Conservation (phyloP, 2,888 invertebrate genomes). For the Theristus sp. region DNA sequence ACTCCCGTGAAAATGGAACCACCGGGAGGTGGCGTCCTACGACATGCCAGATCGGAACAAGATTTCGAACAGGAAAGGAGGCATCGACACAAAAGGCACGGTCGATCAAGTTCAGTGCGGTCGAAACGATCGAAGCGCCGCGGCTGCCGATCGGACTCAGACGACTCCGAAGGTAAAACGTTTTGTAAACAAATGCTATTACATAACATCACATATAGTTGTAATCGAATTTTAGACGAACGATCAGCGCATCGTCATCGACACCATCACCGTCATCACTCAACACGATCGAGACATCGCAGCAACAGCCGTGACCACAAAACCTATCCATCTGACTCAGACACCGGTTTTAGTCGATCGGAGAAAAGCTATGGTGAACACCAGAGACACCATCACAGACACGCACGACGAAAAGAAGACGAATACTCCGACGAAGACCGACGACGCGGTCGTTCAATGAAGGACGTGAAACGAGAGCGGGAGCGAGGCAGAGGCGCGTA, state of each 20-base stretch:
- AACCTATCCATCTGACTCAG: slow-evolving; percentile 1
- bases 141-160: neutral
- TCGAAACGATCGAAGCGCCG: neutral
- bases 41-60: neutral
- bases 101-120: neutral
- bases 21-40: too few relatives aligned
- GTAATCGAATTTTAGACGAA: too few relatives aligned
- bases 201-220: too few relatives aligned
- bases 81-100: neutral
- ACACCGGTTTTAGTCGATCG: slow-evolving; percentile 2
- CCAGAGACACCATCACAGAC: neutral
- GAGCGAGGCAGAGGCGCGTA: too few relatives aligned
- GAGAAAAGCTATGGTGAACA: slow-evolving; percentile 1
- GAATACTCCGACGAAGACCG: neutral
- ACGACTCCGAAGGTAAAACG: neutral
- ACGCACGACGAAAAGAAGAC: neutral
- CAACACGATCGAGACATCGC: neutral
- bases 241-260: neutral
- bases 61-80: neutral
- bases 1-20: neutral
- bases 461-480: slow-evolving; percentile 2
- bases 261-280: neutral
- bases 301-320: neutral
- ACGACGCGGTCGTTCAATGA: neutral
- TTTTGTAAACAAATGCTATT: too few relatives aligned